Conservation (phyloP, 2,113 vertebrate species). For the Oncorhynchus mykiss region DNA sequence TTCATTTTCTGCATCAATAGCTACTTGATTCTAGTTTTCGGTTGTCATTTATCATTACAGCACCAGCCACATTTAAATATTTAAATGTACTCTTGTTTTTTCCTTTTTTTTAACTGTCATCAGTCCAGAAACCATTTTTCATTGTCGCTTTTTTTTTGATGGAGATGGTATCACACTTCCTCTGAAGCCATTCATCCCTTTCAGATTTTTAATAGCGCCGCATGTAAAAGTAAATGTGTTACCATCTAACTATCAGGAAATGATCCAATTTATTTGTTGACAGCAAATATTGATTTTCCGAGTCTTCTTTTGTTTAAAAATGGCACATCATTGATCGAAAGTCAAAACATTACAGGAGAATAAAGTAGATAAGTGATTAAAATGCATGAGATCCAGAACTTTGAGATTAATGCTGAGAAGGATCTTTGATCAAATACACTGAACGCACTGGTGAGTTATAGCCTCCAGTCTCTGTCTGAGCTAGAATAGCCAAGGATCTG, state of each 20-base stretch:
- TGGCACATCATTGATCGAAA: constrained; percentile 66
- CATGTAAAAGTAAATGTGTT: constrained; percentile 42
- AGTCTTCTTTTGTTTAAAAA: constrained; percentile 66
- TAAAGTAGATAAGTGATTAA: constrained; percentile 62
- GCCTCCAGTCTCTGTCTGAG: constrained; percentile 10
- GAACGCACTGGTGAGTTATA: constrained; percentile 1
- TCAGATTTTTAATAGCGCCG: constrained; percentile 76
- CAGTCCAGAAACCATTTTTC: constrained; percentile 74
- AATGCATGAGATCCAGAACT: constrained; percentile 69
- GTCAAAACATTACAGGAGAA: constrained; percentile 47
- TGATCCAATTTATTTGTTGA: constrained; percentile 74
- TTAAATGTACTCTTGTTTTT: constrained; percentile 73
- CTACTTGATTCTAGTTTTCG: constrained; percentile 77
- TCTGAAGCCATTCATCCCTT: constrained; percentile 77
- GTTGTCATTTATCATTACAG: constrained; percentile 80
- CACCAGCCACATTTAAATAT: constrained; percentile 74
- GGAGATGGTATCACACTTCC: constrained; percentile 71
- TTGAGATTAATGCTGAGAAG: constrained; percentile 66
- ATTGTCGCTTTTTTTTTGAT: constrained; percentile 71
- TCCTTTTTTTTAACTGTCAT: constrained; percentile 66
- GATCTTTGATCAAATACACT: constrained; percentile 20
- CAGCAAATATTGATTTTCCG: constrained; percentile 78
- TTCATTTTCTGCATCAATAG: constrained; percentile 82
- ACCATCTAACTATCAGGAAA: constrained; percentile 69
- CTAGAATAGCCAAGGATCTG: background rate